These are phyloP conservation scores for Orthosia cruda DNA, from an alignment of 2,888 invertebrate genomes.

Conservation along the genomic window DNA sequence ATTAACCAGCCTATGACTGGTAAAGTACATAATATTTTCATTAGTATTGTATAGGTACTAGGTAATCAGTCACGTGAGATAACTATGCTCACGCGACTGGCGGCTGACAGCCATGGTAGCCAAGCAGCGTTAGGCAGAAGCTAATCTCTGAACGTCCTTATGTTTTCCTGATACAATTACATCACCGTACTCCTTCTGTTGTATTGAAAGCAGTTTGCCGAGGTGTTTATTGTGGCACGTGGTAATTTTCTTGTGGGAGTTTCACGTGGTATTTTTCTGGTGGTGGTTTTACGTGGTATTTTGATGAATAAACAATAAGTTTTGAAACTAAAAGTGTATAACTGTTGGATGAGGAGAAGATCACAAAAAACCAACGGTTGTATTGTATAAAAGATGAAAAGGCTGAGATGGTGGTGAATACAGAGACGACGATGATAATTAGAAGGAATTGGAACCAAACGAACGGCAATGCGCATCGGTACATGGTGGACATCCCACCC, in stretches of 20 bases:
- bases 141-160: constrained; percentile 16
- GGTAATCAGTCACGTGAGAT: constrained; percentile 41
- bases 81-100: constrained; percentile 21
- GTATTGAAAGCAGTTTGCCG: background rate
- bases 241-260: too few species aligned
- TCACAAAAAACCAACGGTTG: background rate
- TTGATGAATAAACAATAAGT: background rate
- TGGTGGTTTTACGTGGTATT: too few species aligned
- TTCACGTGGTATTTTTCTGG: too few species aligned
- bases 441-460: too few species aligned
- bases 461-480: too few species aligned
- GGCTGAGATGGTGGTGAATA: background rate
- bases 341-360: background rate
- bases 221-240: too few species aligned
- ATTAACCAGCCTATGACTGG: constrained; percentile 8
- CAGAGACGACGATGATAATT: background rate
- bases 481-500: too few species aligned
- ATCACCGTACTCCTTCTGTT: background rate
- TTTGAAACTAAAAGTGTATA: background rate
- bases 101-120: constrained; percentile 5
- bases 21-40: background rate
- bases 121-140: background rate
- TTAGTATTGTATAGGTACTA: background rate
- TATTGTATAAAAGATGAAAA: background rate
- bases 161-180: constrained; percentile 50